phyloP scores from a whole-genome alignment of 2,888 invertebrate species.

The Catonia carolina region DNA sequence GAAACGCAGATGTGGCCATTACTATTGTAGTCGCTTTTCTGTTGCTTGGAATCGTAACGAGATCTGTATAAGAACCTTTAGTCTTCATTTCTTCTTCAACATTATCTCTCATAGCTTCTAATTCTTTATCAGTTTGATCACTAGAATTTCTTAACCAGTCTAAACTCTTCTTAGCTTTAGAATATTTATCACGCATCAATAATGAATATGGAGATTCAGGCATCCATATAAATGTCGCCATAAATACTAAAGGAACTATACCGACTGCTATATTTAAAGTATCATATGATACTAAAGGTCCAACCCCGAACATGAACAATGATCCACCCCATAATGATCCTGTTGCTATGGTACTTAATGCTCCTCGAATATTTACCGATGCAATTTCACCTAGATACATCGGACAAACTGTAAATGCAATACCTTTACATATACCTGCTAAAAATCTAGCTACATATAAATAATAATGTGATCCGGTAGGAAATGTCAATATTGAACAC shows the following conservation, averaged over 20 bases:
- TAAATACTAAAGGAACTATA: constrained; percentile 44
- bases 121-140: constrained; percentile 24
- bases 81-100: constrained; percentile 29
- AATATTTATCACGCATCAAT: constrained; percentile 46
- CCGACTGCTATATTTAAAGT: background rate
- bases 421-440: constrained; percentile 35
- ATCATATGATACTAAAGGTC: constrained; percentile 28
- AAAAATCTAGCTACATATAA: constrained; percentile 26
- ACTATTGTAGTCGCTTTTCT: constrained; percentile 32
- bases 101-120: constrained; percentile 23
- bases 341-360: constrained; percentile 34
- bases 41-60: constrained; percentile 29
- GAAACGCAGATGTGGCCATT: constrained; percentile 30
- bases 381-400: constrained; percentile 36
- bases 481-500: constrained; percentile 19
- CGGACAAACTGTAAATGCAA: constrained; percentile 35
- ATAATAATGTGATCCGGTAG: constrained; percentile 13
- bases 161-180: constrained; percentile 20
- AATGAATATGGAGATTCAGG: constrained; percentile 58
- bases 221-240: constrained; percentile 49
- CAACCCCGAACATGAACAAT: constrained; percentile 32
- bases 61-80: constrained; percentile 27
- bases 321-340: constrained; percentile 34
- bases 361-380: constrained; percentile 34
- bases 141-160: constrained; percentile 3